Conservation (phyloP, 92 coral and sea anemone genomes). For the Umimayanthus chanpuru region DNA sequence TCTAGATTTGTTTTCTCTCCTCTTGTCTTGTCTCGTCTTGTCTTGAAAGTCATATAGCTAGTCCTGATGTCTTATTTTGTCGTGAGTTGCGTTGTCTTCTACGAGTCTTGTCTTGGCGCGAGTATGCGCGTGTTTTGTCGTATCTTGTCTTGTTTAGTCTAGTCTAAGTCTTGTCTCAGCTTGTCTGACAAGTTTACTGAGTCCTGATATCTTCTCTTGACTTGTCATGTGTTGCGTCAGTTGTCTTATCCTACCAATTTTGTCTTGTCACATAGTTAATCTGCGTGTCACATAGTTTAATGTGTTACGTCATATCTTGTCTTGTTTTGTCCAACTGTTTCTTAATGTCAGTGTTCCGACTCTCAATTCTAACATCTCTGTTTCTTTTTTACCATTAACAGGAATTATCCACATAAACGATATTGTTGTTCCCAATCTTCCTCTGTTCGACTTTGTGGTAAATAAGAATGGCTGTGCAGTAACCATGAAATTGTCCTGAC, state of each 20-base stretch:
- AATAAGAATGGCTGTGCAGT: neutral
- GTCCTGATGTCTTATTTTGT: too few relatives aligned
- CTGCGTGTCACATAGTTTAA: too few relatives aligned
- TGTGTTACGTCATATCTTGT: too few relatives aligned
- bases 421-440: neutral
- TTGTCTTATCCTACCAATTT: neutral
- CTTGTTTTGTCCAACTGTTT: too few relatives aligned
- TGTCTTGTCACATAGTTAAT: too few relatives aligned
- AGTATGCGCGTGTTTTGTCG: too few relatives aligned
- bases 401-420: neutral
- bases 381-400: neutral
- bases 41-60: too few relatives aligned
- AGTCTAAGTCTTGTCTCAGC: neutral
- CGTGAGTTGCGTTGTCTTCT: too few relatives aligned
- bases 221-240: neutral
- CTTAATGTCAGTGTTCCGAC: neutral
- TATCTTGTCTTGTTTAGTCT: neutral
- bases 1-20: too few relatives aligned
- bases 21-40: too few relatives aligned
- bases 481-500: neutral
- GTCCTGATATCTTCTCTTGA: neutral
- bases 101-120: too few relatives aligned
- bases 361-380: neutral
- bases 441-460: constrained; percentile 6
- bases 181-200: neutral